Evolutionary conservation across 1,140 invertebrate genomes (phyloP), one percentile per base, ranked within the genome.

Genomic region (Aplysia californica): DNA sequence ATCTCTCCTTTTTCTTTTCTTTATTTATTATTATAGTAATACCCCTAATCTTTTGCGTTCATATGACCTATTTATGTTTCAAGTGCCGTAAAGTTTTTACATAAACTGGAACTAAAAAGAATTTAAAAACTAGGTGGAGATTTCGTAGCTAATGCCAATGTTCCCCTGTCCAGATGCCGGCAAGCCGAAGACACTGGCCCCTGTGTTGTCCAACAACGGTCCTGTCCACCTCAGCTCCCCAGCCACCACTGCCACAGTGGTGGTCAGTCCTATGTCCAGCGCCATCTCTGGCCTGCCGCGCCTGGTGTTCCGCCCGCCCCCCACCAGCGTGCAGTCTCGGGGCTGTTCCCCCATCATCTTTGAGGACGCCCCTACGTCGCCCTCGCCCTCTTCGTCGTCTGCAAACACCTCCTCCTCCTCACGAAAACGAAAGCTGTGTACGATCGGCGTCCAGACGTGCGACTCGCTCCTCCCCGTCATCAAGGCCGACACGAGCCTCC

Each of bases 291-390:
- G 56, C 15, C n/a, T 65, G 23, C n/a, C 75, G 26, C 31, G 72
- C 55, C 20, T 26, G 33, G n/a, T 64, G 44, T 75, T 66, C 65
- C 55, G 67, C 33, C 39, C 41, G 26, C 56, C 82, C 33, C 84
- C 84, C 75, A 79, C 86, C 38, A 75, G 76, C 29, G 81, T 86
- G 23, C 82, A 86, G 75, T 88, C 87, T 64, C 77, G 85, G 29
- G 87, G 87, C 35, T 86, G 84, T 0, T 88, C 87, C 5, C 87
- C 87, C 6, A 88, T 88, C 81, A 70, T 84, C 68, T 81, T 78
- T 75, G 72, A 75, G 15, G 72, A 75, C 61, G n/a, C n/a, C n/a
- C n/a, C n/a, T n/a, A 15, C 41, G 10, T 73, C 58, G 18, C 66
- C 72, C 21, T 26, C 72, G 1, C 31, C 66, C 20, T 44, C 72